A percentile compares a stretch with the other conserved stretches of the same genome.
Evolutionary conservation across 2,797 vertebrate species (phyloP).

Genomic region (Scarus forsteni): DNA sequence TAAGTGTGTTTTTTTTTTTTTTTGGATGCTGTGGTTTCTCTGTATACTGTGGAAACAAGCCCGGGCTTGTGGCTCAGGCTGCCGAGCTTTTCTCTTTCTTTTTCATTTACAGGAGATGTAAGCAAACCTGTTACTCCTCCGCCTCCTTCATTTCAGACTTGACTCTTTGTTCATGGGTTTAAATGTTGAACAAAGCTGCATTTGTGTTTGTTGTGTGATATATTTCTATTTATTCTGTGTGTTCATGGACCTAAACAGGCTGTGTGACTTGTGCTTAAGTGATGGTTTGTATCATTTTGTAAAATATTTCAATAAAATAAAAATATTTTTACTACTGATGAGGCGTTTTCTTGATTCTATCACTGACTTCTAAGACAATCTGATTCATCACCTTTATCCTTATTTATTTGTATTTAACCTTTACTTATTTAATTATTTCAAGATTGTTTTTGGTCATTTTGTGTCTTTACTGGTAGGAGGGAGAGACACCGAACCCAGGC

Average conservation of each 20-base stretch:
- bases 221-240: slow-evolving; percentile 74
- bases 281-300: slow-evolving; percentile 73
- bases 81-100: slow-evolving; percentile 33
- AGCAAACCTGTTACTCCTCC: slow-evolving; percentile 37
- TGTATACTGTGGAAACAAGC: slow-evolving; percentile 42
- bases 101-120: slow-evolving; percentile 31
- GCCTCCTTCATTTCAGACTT: slow-evolving; percentile 33
- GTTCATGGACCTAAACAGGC: slow-evolving; percentile 61
- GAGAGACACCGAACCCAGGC: no score
- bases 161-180: slow-evolving; percentile 38
- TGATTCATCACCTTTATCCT: no score
- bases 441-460: no score
- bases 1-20: slow-evolving; percentile 27
- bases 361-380: no score
- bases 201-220: slow-evolving; percentile 67
- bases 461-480: no score
- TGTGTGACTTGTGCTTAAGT: slow-evolving; percentile 70
- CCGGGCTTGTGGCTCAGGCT: slow-evolving; percentile 36
- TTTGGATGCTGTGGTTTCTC: slow-evolving; percentile 48
- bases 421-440: no score
- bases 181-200: slow-evolving; percentile 48
- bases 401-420: no score
- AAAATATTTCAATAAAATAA: slow-evolving; percentile 75
- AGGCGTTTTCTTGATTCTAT: not conserved
- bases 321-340: slow-evolving; percentile 58